Evolutionary conservation across 2,113 vertebrate genomes (phyloP).

Genomic region (Pelecanoides urinatrix): DNA sequence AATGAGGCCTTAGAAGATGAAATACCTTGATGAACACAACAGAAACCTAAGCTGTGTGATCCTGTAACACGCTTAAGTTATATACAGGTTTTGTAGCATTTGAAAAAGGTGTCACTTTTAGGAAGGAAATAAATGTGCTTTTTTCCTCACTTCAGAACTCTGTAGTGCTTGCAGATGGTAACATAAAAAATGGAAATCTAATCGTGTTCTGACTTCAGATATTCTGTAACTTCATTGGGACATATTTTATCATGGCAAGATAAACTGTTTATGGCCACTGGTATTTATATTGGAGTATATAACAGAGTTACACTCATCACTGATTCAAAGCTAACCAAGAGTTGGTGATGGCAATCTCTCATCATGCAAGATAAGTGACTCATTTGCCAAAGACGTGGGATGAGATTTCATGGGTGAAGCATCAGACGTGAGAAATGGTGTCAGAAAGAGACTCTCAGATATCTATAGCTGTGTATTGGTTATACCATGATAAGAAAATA

Average conservation of each 20-base stretch:
- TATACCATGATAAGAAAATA: neutral
- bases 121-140: neutral
- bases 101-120: neutral
- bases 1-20: neutral
- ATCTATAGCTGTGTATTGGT: neutral
- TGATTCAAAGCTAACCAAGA: neutral
- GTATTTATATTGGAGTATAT: neutral
- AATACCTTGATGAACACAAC: neutral
- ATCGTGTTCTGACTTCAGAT: neutral
- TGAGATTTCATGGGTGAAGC: neutral
- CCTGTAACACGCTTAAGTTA: neutral
- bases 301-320: neutral
- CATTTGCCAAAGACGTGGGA: neutral
- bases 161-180: neutral
- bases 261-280: neutral
- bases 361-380: neutral
- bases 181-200: slow-evolving; percentile 8
- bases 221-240: neutral
- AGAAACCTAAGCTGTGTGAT: neutral
- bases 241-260: neutral
- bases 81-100: neutral
- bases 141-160: neutral
- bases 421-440: neutral
- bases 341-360: neutral
- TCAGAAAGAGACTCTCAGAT: neutral